phyloP scores from a whole-genome alignment of 2,888 invertebrate genomes.

The Augiades crinisus region DNA sequence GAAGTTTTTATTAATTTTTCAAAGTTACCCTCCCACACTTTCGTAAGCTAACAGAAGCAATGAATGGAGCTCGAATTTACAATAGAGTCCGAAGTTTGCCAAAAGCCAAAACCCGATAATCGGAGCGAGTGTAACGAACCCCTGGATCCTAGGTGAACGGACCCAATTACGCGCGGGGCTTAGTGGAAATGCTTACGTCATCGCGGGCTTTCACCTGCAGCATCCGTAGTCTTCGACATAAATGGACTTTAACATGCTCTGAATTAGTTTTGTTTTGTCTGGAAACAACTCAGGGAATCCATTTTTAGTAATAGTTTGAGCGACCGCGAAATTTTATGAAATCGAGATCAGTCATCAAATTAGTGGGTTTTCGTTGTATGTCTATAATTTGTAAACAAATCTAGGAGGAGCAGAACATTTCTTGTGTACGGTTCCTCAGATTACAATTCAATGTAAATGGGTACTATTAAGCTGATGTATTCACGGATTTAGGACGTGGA shows the following conservation, averaged over 20 bases:
- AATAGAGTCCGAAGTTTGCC: conserved; percentile 1
- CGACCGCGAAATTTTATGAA: no score
- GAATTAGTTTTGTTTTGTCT: no score
- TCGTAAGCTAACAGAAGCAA: neutral
- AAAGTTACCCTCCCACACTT: neutral
- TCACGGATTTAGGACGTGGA: no score
- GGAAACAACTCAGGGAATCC: no score
- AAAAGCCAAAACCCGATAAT: conserved; percentile 14
- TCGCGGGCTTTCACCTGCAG: conserved; percentile 43
- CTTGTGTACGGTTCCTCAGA: no score
- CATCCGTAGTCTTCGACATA: neutral
- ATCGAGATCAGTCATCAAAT: no score
- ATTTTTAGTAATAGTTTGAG: no score
- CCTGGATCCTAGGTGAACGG: conserved; percentile 13
- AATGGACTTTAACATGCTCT: neutral
- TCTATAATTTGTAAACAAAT: no score
- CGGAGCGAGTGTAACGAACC: conserved; percentile 13
- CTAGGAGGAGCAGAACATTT: no score
- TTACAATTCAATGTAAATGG: no score
- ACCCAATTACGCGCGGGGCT: conserved; percentile 7
- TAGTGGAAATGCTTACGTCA: conserved; percentile 35
- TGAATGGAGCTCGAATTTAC: conserved; percentile 6
- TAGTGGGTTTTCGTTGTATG: no score
- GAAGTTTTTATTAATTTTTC: neutral
- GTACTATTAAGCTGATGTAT: no score